Base-by-base conservation (phyloP, 2,888 invertebrate species). In the Cheilosia scutellata region DNA sequence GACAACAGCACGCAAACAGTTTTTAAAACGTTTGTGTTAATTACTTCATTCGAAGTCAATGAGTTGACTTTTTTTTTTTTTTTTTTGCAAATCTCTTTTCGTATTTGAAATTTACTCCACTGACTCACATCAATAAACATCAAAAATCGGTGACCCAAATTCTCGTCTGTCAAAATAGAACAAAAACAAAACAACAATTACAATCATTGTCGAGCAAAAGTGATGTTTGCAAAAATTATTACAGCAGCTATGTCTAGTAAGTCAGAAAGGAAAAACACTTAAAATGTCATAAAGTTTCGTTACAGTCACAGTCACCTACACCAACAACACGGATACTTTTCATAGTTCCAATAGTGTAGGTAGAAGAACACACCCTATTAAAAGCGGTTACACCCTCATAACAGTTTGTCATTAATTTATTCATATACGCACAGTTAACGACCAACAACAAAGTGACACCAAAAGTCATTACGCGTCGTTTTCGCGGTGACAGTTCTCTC, bases 381-480 rank as follows among this genome's bases (percentile, higher is more conserved):
- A 40, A 27, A 13, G 29, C 6, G 47, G 57, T 42, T 66, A 58
- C 65, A 58, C 75, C 65, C 75, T 65, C 49, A n/a, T 70, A 62
- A 49, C 62, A 57, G 70, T 47, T 58, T 75, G 75, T 33, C 75
- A 79, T 84, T 84, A 84, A 79, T 79, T 20, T 84, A 84, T 75
- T 70, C 70, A 79, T 79, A 71, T 11, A 37, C 74, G 71, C 62
- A 53, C 65, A 79, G 79, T 84, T 84, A 84, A 79, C 78, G 83
- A 84, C 57, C 58, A 79, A 65, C 58, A 79, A 65, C 78, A 7
- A 75, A 75, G 75, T 84, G 84, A 70, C 79, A 84, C 65, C 25
- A 51, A 70, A 68, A 11, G 65, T 58, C 75, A 79, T 84, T 84
- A 84, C 79, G 79, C 47, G 58, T 60, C 57, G 40, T 29, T 40